These are phyloP conservation scores for Heliconius ethilla DNA, from an alignment of 2,888 invertebrate genomes.

Conservation along the genomic window DNA sequence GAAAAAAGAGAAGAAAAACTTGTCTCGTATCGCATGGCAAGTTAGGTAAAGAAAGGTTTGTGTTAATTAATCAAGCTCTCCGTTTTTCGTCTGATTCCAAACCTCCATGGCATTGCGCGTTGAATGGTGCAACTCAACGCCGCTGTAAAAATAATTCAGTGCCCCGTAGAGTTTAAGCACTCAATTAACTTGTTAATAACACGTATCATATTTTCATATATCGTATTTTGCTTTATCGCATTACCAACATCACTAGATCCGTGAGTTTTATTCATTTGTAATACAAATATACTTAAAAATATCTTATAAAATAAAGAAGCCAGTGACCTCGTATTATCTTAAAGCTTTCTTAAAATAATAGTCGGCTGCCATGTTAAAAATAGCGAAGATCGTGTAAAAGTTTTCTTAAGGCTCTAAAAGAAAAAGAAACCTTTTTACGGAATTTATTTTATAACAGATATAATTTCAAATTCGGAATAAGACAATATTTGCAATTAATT, in stretches of 20 bases:
- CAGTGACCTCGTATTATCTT: not conserved
- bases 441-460: not conserved
- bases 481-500: not conserved
- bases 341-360: not conserved
- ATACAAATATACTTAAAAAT: not conserved
- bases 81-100: not conserved
- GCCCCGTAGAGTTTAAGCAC: not conserved
- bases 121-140: too few species aligned
- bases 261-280: not conserved
- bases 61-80: not conserved
- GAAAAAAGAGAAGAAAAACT: not conserved
- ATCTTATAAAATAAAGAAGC: not conserved
- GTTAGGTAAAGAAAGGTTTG: not conserved
- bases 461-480: not conserved
- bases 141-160: too few species aligned
- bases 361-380: not conserved
- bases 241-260: not conserved
- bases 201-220: not conserved
- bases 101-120: too few species aligned
- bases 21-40: not conserved
- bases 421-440: too few species aligned
- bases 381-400: not conserved
- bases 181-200: not conserved
- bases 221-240: not conserved
- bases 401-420: not conserved